Base-by-base conservation (phyloP, 1,140 invertebrate genomes). In the Sinella curviseta region DNA sequence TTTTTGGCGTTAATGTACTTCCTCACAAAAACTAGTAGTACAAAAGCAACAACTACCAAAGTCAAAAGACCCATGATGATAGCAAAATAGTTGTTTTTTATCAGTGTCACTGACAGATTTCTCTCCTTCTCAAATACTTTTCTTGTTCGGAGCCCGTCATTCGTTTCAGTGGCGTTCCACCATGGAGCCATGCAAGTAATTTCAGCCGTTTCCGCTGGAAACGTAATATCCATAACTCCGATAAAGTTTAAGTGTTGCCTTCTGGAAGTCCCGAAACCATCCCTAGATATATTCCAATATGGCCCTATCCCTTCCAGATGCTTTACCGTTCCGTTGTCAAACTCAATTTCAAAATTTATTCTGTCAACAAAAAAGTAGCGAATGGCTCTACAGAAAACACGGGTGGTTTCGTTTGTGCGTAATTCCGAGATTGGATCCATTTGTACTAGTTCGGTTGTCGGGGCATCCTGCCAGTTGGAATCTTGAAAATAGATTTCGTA, bases 341-440 rank as follows among this genome's bases (percentile, higher is more conserved):
- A 75, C 35, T 75, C 74, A 54, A 75, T 75, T n/a, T 36, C 17
- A 26, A 75, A 75, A 24, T 12, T 39, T 35, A 75, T 39, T n/a
- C 39, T 54, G 24, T 75, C 74, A 8, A 35, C 74, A 48, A 75
- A 75, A 4, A 75, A 26, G 28, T 8, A 75, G 14, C 33, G 8
- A n/a, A 26, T 17, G 2, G 74, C 74, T 8, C 2, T 36, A 48
- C 74, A 75, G n/a, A 75, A 36, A 48, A 75, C 35, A 3, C 16
- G 17, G 3, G 74, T 48, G 2, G 33, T 39, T n/a, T 12, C 24
- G 28, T 75, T 74, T 30, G 74, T 75, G 28, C 39, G 39, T 39
- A 75, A 16, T 48, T 2, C 1, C 14, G 17, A 2, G 1, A 39
- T 17, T 17, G 36, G 33, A 26, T 75, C 74, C 74, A 75, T 75